These are phyloP conservation scores for Podabrus alpinus DNA, from an alignment of 2,888 invertebrate species.

Conservation along the genomic window DNA sequence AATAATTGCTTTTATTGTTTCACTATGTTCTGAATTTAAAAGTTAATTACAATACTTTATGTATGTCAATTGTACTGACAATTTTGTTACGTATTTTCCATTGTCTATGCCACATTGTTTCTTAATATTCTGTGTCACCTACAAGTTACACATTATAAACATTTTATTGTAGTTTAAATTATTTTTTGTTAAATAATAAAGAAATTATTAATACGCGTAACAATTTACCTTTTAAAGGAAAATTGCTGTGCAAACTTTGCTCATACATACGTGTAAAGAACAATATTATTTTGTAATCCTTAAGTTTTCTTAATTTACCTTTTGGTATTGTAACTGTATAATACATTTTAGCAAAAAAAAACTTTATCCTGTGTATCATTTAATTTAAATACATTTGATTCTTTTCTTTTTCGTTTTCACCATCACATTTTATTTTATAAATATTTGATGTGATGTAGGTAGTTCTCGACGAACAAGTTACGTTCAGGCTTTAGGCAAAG, in stretches of 20 bases:
- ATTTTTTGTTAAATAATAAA: slow-evolving; percentile 16
- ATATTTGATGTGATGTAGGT: not conserved
- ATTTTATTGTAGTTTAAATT: slow-evolving; percentile 23
- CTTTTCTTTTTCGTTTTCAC: not conserved
- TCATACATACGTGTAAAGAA: not conserved
- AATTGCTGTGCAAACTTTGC: not conserved
- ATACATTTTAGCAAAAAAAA: no score
- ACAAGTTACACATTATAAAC: slow-evolving; percentile 16
- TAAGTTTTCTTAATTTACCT: not conserved
- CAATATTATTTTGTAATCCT: not conserved
- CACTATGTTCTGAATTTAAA: slow-evolving; percentile 28
- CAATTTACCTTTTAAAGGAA: not conserved
- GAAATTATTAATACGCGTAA: slow-evolving; percentile 15
- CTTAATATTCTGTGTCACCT: slow-evolving; percentile 24
- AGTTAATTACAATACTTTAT: slow-evolving; percentile 26
- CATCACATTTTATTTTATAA: not conserved
- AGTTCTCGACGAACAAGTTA: not conserved
- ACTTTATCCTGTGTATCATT: no score
- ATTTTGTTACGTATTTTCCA: slow-evolving; percentile 24
- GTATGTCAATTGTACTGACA: slow-evolving; percentile 25
- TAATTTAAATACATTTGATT: not conserved
- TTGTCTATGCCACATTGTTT: slow-evolving; percentile 24
- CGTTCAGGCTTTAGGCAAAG: not conserved
- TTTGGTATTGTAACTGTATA: no score
- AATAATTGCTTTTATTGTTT: slow-evolving; percentile 14